Percentiles rank a stretch among this genome's conserved stretches.
Evolutionary conservation across 2,888 invertebrate species (phyloP).

Genomic region (Ctenicera cuprea): DNA sequence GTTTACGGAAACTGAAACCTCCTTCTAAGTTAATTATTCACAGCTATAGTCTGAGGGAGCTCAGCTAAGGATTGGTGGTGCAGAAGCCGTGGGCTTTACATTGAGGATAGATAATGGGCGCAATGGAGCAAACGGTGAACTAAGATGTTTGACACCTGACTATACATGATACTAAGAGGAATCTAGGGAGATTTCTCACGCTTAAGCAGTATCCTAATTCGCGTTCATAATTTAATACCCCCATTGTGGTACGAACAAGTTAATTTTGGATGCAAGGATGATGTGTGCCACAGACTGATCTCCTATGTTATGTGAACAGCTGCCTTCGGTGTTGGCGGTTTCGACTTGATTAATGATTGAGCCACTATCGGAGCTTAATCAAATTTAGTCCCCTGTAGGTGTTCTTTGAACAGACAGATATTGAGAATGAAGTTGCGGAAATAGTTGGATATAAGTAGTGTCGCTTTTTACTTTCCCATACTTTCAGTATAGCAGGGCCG

Average conservation of each 20-base stretch:
- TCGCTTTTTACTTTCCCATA: no score
- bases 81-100: slow-evolving; percentile 5
- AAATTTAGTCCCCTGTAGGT: no score
- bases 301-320: slow-evolving; percentile 20
- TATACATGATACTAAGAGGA: slow-evolving; percentile 31
- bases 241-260: slow-evolving; percentile 32
- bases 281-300: slow-evolving; percentile 19
- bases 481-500: no score
- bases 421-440: no score
- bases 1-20: no score
- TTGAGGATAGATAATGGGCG: slow-evolving; percentile 14
- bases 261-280: slow-evolving; percentile 33
- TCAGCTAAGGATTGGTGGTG: background rate
- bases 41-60: background rate
- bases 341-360: slow-evolving; percentile 13
- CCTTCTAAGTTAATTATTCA: no score
- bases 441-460: no score
- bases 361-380: background rate
- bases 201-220: slow-evolving; percentile 33
- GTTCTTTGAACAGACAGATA: no score
- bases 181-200: slow-evolving; percentile 28
- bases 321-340: slow-evolving; percentile 16
- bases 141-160: slow-evolving; percentile 38
- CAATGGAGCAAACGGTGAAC: slow-evolving; percentile 25
- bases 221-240: slow-evolving; percentile 37